Percentiles rank a stretch among this genome's conserved stretches.
Evolutionary conservation across 2,113 vertebrate genomes (phyloP).

Genomic region (Nothobranchius kuhntae): DNA sequence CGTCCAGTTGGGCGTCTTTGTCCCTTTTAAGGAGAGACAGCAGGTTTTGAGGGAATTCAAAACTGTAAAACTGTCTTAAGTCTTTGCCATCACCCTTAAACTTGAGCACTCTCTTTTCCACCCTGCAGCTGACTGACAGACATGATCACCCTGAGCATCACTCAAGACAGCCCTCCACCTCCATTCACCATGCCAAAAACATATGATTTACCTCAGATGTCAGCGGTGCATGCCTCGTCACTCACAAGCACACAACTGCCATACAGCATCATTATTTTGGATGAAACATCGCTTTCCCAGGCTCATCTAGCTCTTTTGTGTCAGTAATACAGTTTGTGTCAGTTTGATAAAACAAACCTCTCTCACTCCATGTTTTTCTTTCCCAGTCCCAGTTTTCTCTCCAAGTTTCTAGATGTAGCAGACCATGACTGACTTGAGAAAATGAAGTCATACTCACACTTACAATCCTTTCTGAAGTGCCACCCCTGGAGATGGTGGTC

Average conservation of each 20-base stretch:
- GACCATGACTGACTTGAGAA: conserved; percentile 21
- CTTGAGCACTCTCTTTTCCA: conserved; percentile 32
- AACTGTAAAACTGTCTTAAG: conserved; percentile 29
- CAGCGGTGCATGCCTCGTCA: conserved; percentile 21
- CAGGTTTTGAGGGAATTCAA: conserved; percentile 3
- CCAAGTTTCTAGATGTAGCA: conserved; percentile 12
- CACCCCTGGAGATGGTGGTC: conserved; percentile 85
- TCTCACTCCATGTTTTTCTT: conserved; percentile 2
- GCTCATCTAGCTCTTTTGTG: conserved; percentile 16
- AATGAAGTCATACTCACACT: conserved; percentile 79
- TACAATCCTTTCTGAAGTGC: conserved; percentile 90
- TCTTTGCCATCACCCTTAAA: conserved; percentile 33
- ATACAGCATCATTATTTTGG: conserved; percentile 29
- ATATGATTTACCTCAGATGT: conserved; percentile 38
- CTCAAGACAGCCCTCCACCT: conserved; percentile 36
- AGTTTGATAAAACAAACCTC: neutral
- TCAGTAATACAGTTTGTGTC: no score
- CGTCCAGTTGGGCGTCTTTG: neutral
- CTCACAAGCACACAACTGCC: conserved; percentile 26
- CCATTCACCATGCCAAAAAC: conserved; percentile 44
- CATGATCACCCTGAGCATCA: conserved; percentile 61
- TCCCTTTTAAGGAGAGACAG: neutral
- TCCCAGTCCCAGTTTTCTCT: neutral
- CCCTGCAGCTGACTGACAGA: conserved; percentile 65
- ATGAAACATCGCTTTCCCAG: conserved; percentile 37